phyloP scores from a whole-genome alignment of 2,888 invertebrate species.

The Mimas tiliae region DNA sequence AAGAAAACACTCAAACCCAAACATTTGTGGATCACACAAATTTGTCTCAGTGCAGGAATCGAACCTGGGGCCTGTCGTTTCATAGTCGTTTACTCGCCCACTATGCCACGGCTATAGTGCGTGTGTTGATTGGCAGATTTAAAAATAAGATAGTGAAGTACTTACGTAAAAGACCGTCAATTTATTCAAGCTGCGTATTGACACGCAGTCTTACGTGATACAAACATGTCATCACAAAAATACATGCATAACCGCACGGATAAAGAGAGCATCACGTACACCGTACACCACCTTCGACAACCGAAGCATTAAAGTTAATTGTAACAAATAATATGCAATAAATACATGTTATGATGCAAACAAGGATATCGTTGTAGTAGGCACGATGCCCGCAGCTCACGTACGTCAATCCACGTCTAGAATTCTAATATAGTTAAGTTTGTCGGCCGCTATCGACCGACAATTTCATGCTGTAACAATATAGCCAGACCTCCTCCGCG shows the following conservation, averaged over 20 bases:
- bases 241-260: too few relatives aligned
- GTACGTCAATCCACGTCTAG: slow-evolving; percentile 70
- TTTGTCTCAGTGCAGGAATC: too few relatives aligned
- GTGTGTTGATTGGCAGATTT: slow-evolving; percentile 2
- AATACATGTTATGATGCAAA: slow-evolving; percentile 61
- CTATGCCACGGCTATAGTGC: background rate
- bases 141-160: background rate
- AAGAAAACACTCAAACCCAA: too few relatives aligned
- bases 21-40: too few relatives aligned
- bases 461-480: slow-evolving; percentile 56
- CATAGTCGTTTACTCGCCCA: background rate
- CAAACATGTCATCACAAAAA: too few relatives aligned
- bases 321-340: slow-evolving; percentile 52
- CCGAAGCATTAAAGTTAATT: slow-evolving; percentile 34
- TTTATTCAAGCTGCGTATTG: too few relatives aligned
- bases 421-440: slow-evolving; percentile 76
- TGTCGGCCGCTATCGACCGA: slow-evolving; percentile 65
- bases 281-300: background rate
- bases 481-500: slow-evolving; percentile 56
- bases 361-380: slow-evolving; percentile 56
- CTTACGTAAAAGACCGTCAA: background rate
- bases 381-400: slow-evolving; percentile 72
- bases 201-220: too few relatives aligned
- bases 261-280: too few relatives aligned
- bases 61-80: too few relatives aligned